Base-by-base conservation (phyloP, 1,140 invertebrate genomes). In the Marisa cornuarietis region DNA sequence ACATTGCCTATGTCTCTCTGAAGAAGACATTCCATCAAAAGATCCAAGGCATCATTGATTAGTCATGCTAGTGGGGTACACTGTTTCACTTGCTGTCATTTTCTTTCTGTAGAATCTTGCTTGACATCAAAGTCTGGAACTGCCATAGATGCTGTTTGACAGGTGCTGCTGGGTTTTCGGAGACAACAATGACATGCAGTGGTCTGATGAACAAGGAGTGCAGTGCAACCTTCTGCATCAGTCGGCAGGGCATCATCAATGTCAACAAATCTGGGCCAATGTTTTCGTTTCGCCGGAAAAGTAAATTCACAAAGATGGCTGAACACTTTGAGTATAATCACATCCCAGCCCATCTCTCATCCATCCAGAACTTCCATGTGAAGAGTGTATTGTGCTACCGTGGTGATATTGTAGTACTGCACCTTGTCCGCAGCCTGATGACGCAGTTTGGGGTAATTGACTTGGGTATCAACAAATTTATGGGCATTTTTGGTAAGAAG, bases 291-390 rank as follows among this genome's bases (percentile, higher is more conserved):
- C 79, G 89, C 54, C 81, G 87, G 49, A 85, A 87, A 71, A 87
- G 86, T 77, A 90, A 90, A 79, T 91, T 91, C 82, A 90, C 89
- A 52, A 91, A 90, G 76, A 91, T 91, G 89, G 89, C 89, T 11
- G 89, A 91, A 83, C 90, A 91, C 84, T 91, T 91, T 85, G 90
- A 91, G 69, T 91, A 91, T 85, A 91, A 91, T 82, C 89, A 90
- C 84, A 90, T 91, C 66, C 90, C 90, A 72, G 90, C 90, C 61
- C 90, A 91, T 76, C 85, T 91, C 72, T 90, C 89, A 6, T 90
- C 89, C 31, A 90, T 91, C 63, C 89, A 91, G 78, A 90, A 91
- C 79, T 91, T 91, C 79, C 89, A 90, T 75, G 90, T 91, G 3
- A 90, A 90, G 76, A 90, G 90, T 83, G 89, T 91, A 14, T 77